Base-by-base conservation (phyloP, 2,888 invertebrate species). In the Melinaea menophilus region DNA sequence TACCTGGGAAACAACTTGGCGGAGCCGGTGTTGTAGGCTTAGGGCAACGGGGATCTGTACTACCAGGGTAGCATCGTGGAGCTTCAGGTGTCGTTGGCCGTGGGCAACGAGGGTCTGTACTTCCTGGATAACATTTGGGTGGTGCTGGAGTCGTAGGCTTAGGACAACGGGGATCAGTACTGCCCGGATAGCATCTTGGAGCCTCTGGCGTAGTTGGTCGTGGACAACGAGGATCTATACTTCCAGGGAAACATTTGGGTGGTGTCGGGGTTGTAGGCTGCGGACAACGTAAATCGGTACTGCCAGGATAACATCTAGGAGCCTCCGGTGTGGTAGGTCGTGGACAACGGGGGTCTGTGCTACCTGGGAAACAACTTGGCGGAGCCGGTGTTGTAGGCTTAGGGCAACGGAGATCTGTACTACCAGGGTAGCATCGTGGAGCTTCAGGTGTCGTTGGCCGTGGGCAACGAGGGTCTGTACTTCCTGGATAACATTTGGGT, bases 211-310 rank as follows among this genome's bases (percentile, higher is more conserved):
- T 71, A 70, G 75, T 65, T 33, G 79, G 75, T 70, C 75, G 73
- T 1, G 82, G 84, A 64, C 85, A 85, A 12, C 79, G 69, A 0
- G 82, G 78, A 68, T 88, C 77, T 7, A 71, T 72, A 3, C 80
- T 77, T 0, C 84, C 85, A 0, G 82, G 77, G 67, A 64, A 73
- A 64, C 77, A 77, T 0, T 55, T 70, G 0, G 77, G 73, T 0
- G 80, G 64, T 56, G 62, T 55, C 64, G 74, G 69, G 3, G 78
- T 75, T 0, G 78, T 75, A 2, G 76, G 65, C 58, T 47, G 5
- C 4, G 47, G 47, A 47, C 47, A 47, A 47, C 47, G 57, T 9
- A 31, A 46, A 11, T 71, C 67, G 69, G 73, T n/a, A 58, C 65
- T 31, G 5, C 68, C 75, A 47, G 75, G 74, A 34, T 64, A 72